A percentile compares a stretch with the other conserved stretches of the same genome.
Conservation (phyloP, 2,113 vertebrate species). For the Oreochromis aureus region DNA sequence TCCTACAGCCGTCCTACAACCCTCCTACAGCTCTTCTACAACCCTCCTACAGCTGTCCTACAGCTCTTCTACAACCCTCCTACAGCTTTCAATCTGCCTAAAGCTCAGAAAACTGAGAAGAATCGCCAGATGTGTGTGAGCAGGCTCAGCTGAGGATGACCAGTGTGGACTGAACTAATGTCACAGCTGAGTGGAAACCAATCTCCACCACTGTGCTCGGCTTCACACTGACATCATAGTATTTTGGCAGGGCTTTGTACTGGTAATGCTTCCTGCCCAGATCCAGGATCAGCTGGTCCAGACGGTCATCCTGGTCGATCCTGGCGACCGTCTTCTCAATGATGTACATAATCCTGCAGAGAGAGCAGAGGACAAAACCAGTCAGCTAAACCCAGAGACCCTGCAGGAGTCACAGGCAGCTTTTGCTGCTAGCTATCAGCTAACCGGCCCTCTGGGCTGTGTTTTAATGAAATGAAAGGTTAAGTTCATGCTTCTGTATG, state of each 20-base stretch:
- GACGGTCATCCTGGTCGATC: not conserved
- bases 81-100: not conserved
- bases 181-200: not conserved
- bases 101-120: not conserved
- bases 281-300: not conserved
- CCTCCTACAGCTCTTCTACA: not conserved
- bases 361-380: not conserved
- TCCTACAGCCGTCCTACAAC: not conserved
- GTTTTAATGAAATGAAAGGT: not conserved
- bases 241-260: not conserved
- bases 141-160: not conserved
- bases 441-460: not conserved
- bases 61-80: not conserved
- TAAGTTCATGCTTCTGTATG: not conserved
- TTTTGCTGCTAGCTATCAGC: not conserved
- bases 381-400: not conserved
- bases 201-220: not conserved
- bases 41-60: not conserved
- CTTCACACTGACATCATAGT: not conserved
- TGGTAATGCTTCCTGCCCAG: not conserved
- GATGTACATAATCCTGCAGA: not conserved
- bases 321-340: not conserved
- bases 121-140: not conserved
- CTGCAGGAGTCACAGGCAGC: not conserved
- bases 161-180: not conserved